Evolutionary conservation across 2,888 invertebrate species (phyloP).

Genomic region (Steinernema scapterisci): DNA sequence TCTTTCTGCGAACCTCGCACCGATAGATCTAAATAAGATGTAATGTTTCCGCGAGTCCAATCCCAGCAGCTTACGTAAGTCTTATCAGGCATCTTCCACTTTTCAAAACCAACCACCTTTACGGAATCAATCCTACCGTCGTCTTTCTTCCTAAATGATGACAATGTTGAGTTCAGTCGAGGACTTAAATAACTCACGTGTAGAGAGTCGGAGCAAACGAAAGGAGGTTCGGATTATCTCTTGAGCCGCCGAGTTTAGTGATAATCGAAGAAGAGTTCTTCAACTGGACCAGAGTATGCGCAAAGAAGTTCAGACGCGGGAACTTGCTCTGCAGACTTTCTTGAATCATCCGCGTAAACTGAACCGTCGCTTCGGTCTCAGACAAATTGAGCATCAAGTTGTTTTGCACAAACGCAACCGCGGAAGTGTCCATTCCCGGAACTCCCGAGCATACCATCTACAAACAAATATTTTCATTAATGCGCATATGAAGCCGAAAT

Average conservation of each 20-base stretch:
- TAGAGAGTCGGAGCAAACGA: conserved; percentile 92
- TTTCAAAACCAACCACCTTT: conserved; percentile 85
- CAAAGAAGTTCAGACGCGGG: conserved; percentile 95
- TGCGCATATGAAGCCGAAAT: too few relatives aligned
- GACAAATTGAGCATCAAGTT: conserved; percentile 85
- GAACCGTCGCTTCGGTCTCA: conserved; percentile 87
- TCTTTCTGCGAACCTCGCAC: conserved; percentile 50
- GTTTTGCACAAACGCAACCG: conserved; percentile 87
- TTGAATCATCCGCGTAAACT: conserved; percentile 78
- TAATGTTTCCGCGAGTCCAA: conserved; percentile 44
- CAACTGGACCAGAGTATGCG: conserved; percentile 92
- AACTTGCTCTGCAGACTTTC: conserved; percentile 74
- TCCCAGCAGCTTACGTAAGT: conserved; percentile 94
- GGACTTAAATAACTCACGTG: conserved; percentile 76
- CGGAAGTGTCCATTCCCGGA: conserved; percentile 86
- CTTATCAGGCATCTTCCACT: conserved; percentile 94
- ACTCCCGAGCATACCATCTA: conserved; percentile 91
- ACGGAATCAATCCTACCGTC: conserved; percentile 87
- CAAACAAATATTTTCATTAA: conserved; percentile 19
- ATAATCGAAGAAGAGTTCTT: conserved; percentile 41
- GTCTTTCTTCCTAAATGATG: conserved; percentile 70
- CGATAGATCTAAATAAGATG: conserved; percentile 58
- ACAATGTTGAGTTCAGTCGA: neutral
- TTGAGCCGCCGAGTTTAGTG: conserved; percentile 37
- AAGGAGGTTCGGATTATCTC: conserved; percentile 72